A percentile compares a stretch with the other conserved stretches of the same genome.
These are phyloP conservation scores for Heliconius hewitsoni DNA, from an alignment of 1,140 invertebrate species.

Conservation along the genomic window DNA sequence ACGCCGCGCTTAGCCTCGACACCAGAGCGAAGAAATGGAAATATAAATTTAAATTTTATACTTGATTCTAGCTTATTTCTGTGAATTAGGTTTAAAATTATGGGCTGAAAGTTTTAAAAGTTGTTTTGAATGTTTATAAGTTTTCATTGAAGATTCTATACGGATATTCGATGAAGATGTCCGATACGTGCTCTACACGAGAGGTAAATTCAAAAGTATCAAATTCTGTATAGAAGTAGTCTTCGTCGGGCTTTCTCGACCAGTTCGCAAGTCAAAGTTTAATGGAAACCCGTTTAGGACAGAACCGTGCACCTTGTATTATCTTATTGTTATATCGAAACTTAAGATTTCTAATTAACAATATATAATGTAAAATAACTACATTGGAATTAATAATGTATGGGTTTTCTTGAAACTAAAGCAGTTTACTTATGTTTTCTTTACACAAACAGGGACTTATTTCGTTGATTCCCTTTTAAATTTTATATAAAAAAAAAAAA, in stretches of 20 bases:
- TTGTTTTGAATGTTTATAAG: too few species aligned
- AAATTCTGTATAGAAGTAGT: slow-evolving; percentile 3
- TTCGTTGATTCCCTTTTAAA: too few species aligned
- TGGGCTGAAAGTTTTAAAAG: not conserved
- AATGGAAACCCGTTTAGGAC: slow-evolving; percentile 13
- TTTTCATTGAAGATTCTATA: not conserved
- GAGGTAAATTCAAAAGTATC: slow-evolving; percentile 5
- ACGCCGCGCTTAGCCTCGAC: too few species aligned
- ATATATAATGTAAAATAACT: not conserved
- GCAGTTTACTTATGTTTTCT: not conserved
- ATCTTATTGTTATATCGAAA: not conserved
- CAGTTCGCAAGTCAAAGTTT: slow-evolving; percentile 38
- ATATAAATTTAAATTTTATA: too few species aligned
- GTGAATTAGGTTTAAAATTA: too few species aligned
- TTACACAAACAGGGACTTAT: not conserved
- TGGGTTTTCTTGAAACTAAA: not conserved
- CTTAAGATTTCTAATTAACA: not conserved
- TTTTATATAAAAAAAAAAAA: too few species aligned
- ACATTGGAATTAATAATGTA: not conserved
- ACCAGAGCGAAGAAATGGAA: too few species aligned
- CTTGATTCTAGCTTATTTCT: too few species aligned
- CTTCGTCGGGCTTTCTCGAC: slow-evolving; percentile 2
- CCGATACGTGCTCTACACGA: not conserved
- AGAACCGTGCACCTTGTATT: not conserved
- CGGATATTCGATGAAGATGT: not conserved